Conservation (phyloP, 2,797 vertebrate species). For the Liasis olivaceus region DNA sequence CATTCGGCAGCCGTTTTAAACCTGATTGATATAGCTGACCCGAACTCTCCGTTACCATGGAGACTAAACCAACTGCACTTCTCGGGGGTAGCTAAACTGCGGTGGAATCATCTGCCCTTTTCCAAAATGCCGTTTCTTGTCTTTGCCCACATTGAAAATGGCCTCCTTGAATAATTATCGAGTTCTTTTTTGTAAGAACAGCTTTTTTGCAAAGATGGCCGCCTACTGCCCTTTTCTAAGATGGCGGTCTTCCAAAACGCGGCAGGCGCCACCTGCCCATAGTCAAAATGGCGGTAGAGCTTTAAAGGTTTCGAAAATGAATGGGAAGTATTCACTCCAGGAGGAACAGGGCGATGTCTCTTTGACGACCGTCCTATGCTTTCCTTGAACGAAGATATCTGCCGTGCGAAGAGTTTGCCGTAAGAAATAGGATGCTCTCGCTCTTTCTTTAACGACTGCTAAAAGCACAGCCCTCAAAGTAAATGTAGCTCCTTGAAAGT, state of each 20-base stretch:
- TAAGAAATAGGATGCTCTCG: not conserved
- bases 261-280: not conserved
- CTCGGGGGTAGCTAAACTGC: not conserved
- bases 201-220: not conserved
- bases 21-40: not conserved
- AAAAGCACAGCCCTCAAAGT: not conserved
- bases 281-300: not conserved
- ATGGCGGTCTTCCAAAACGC: slow-evolving; percentile 10
- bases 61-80: slow-evolving; percentile 11
- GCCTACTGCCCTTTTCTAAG: slow-evolving; percentile 14
- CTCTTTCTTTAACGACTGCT: not conserved
- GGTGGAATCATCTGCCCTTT: not conserved
- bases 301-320: not conserved
- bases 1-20: not conserved
- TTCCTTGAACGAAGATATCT: not conserved
- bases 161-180: not conserved
- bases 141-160: not conserved
- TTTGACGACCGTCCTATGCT: not conserved
- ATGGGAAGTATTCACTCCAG: not conserved
- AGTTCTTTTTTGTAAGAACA: not conserved
- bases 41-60: slow-evolving; percentile 8
- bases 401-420: not conserved
- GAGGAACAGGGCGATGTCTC: not conserved
- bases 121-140: not conserved
- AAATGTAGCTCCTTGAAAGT: not conserved